phyloP scores from a whole-genome alignment of 2,797 vertebrate genomes.

The Acanthurus tractus region DNA sequence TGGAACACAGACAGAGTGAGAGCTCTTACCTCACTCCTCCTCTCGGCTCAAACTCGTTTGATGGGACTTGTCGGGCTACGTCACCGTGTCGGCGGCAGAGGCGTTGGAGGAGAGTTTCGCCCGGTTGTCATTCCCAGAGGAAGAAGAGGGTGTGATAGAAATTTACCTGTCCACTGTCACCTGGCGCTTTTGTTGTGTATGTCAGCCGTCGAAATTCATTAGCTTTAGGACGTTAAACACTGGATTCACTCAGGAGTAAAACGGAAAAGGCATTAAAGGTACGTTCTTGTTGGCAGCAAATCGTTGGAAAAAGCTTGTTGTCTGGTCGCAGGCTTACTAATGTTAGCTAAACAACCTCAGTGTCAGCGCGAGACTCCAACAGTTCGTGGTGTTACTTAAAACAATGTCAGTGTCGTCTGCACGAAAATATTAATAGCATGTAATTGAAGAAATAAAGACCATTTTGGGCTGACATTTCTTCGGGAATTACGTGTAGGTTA shows the following conservation, averaged over 20 bases:
- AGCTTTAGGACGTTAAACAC: conserved; percentile 51
- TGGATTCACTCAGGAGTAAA: conserved; percentile 75
- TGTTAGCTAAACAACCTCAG: conserved; percentile 50
- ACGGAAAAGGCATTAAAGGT: conserved; percentile 80
- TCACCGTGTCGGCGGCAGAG: conserved; percentile 64
- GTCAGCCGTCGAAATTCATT: conserved; percentile 39
- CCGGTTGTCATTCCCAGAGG: conserved; percentile 67
- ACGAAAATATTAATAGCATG: background rate
- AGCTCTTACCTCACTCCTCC: conserved; percentile 2
- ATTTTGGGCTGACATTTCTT: background rate
- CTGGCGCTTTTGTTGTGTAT: conserved; percentile 30
- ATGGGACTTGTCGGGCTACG: conserved; percentile 65
- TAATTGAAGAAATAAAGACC: background rate
- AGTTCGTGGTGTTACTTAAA: background rate
- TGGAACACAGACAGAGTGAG: conserved; percentile 60
- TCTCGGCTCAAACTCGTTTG: conserved; percentile 45
- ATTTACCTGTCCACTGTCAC: conserved; percentile 75
- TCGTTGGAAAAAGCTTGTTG: conserved; percentile 42
- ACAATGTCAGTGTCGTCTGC: background rate
- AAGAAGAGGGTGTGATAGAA: conserved; percentile 75
- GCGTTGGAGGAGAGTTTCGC: conserved; percentile 63
- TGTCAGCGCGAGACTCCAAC: conserved; percentile 22
- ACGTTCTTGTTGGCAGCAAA: conserved; percentile 26
- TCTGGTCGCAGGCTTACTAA: background rate
- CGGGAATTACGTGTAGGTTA: conserved; percentile 1